Evolutionary conservation across 2,113 vertebrate genomes (phyloP).

Genomic region (Redunca redunca): DNA sequence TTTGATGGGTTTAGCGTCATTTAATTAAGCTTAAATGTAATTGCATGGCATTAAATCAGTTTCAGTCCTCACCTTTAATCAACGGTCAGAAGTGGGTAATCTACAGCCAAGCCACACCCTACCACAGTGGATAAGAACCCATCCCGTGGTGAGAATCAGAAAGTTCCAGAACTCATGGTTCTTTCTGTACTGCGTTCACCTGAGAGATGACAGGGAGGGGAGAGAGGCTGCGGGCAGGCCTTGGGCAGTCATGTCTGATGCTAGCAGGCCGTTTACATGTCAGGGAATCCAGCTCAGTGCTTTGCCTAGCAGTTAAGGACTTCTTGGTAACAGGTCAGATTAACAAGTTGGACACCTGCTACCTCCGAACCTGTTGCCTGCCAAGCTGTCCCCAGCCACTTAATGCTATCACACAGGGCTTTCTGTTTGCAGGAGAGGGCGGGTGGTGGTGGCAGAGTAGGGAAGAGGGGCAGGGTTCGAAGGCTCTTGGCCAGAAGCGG

Average conservation of each 20-base stretch:
- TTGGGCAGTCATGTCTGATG: not conserved
- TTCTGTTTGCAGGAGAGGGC: not conserved
- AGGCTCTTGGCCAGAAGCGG: not conserved
- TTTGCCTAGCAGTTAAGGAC: not conserved
- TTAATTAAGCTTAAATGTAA: conserved; percentile 71
- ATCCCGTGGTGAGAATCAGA: not conserved
- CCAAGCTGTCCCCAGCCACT: not conserved
- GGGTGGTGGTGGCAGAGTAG: accelerated
- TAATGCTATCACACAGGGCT: not conserved
- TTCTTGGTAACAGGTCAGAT: conserved; percentile 41
- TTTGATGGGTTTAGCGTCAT: conserved; percentile 52
- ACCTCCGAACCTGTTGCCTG: not conserved
- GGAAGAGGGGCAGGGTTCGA: not conserved
- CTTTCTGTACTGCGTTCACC: not conserved
- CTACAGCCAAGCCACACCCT: not conserved
- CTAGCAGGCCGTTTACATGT: not conserved
- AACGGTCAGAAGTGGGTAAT: accelerated
- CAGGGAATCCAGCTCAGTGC: not conserved
- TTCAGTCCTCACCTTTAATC: conserved; percentile 48
- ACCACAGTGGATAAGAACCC: not conserved
- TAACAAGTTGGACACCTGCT: not conserved
- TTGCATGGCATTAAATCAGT: conserved; percentile 15
- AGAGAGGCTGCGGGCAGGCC: not conserved
- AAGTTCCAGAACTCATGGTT: not conserved
- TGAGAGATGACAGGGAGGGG: not conserved